These are phyloP conservation scores for Drosophila lacertosa DNA, from an alignment of 1,140 invertebrate genomes.

Conservation along the genomic window DNA sequence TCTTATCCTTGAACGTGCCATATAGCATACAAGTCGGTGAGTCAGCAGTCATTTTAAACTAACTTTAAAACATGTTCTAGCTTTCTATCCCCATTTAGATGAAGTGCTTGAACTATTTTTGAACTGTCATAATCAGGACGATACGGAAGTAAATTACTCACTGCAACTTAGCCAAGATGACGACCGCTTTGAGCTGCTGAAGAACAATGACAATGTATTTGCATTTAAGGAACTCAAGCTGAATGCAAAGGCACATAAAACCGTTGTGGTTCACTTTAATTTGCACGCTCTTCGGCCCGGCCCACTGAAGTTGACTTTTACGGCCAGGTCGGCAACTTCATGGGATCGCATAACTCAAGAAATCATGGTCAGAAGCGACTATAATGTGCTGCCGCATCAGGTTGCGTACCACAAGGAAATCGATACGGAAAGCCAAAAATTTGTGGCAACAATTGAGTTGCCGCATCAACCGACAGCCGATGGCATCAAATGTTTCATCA, in stretches of 20 bases:
- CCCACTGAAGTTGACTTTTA: not conserved
- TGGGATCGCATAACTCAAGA: not conserved
- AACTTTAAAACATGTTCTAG: not conserved
- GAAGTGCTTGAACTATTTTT: constrained; percentile 21
- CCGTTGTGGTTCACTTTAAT: not conserved
- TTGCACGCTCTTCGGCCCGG: not conserved
- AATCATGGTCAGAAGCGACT: not conserved
- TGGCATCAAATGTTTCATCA: constrained; percentile 17
- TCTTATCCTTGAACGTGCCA: constrained; percentile 7
- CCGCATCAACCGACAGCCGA: not conserved
- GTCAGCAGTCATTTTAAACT: no score
- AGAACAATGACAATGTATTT: not conserved
- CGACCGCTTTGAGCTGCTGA: not conserved
- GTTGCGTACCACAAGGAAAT: not conserved
- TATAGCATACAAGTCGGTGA: constrained; percentile 27
- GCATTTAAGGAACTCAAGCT: not conserved
- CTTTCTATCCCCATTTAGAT: constrained; percentile 1
- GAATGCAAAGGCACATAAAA: not conserved
- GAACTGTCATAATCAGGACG: constrained; percentile 5
- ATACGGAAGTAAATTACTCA: not conserved
- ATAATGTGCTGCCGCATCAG: not conserved
- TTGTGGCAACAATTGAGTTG: not conserved
- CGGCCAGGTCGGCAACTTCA: not conserved
- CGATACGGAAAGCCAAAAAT: not conserved
- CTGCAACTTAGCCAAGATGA: not conserved